A percentile compares a stretch with the other conserved stretches of the same genome.
phyloP scores from a whole-genome alignment of 2,888 invertebrate genomes.

The Epicampocera succincta region DNA sequence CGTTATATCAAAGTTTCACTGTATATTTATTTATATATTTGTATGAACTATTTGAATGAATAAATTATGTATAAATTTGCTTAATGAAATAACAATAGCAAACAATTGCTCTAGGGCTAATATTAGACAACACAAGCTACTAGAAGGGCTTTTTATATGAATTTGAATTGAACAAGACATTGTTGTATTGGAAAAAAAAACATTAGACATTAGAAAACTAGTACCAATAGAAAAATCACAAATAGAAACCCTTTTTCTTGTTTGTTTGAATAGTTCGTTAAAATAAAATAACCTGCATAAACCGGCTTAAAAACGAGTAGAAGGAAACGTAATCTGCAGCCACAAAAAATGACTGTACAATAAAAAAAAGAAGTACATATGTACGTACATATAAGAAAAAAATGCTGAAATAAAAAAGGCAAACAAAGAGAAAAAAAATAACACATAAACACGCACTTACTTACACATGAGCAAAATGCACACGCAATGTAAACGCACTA shows the following conservation, averaged over 20 bases:
- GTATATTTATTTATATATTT: neutral
- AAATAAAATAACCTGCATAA: slow-evolving; percentile 68
- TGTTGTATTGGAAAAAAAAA: neutral
- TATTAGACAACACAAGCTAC: slow-evolving; percentile 16
- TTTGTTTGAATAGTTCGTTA: neutral
- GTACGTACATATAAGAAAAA: slow-evolving; percentile 36
- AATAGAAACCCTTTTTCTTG: slow-evolving; percentile 61
- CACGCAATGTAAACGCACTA: slow-evolving; percentile 55
- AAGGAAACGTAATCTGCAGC: slow-evolving; percentile 22
- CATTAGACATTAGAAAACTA: slow-evolving; percentile 5
- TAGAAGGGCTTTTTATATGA: neutral
- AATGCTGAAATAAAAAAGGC: slow-evolving; percentile 3
- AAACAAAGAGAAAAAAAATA: slow-evolving; percentile 33
- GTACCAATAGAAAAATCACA: slow-evolving; percentile 49
- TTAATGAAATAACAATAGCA: slow-evolving; percentile 61
- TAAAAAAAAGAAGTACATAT: slow-evolving; percentile 38
- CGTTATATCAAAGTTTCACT: too few relatives aligned
- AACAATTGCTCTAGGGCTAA: slow-evolving; percentile 49
- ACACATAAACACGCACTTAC: slow-evolving; percentile 42
- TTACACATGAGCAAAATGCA: slow-evolving; percentile 20
- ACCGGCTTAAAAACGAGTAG: slow-evolving; percentile 40
- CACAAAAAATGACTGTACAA: slow-evolving; percentile 67
- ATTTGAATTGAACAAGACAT: too few relatives aligned
- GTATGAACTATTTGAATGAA: slow-evolving; percentile 22
- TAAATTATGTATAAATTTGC: slow-evolving; percentile 59